Evolutionary conservation across 2,888 invertebrate genomes (phyloP), one percentile per base, ranked within the genome.

Genomic region (Eupithecia vulgata): DNA sequence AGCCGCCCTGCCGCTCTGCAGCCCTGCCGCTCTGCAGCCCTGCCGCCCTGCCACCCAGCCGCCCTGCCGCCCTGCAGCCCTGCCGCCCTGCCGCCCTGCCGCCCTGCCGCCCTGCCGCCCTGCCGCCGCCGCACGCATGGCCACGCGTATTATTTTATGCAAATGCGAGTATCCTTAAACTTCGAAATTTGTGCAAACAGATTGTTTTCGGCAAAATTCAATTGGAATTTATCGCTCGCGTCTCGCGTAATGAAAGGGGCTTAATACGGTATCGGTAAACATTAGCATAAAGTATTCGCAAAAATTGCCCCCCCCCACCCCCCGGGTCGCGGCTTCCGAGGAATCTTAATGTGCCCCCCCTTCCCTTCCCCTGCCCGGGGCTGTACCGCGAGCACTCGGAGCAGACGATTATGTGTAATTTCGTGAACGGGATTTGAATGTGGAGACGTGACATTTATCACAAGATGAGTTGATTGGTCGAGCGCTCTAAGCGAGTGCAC

Each of bases 281-380:
- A 89, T 91, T 90, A 88, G 87, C 88, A 90, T 90, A 88, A 90
- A 88, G 88, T 87, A 85, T 88, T 87, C 81, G 85, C 85, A 88
- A 91, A 90, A 89, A 90, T 90, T 89, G 88, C 88, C 85, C 85
- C 76, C 81, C 81, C 77, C 66, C 68, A 71, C 68, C 72, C 75
- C 70, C 84, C 80, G 81, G 81, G 82, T 81, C 77, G 80, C 78
- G 74, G 79, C 79, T 81, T 82, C 74, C 25, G 82, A 78, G 85
- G 86, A 86, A 88, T 90, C 87, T 90, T 88, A 89, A 91, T 87
- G 87, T 83, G 79, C 59, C 76, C 81, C 81, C 76, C 65, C 67
- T 70, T 68, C 72, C 75, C 70, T 48, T 65, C 61, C 42, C 70
- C 5, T 34, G 30, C 40, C 52, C 40, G 42, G 67, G 65, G 48